These are phyloP conservation scores for Dolichopus griseipennis DNA, from an alignment of 2,888 invertebrate species.

Conservation along the genomic window DNA sequence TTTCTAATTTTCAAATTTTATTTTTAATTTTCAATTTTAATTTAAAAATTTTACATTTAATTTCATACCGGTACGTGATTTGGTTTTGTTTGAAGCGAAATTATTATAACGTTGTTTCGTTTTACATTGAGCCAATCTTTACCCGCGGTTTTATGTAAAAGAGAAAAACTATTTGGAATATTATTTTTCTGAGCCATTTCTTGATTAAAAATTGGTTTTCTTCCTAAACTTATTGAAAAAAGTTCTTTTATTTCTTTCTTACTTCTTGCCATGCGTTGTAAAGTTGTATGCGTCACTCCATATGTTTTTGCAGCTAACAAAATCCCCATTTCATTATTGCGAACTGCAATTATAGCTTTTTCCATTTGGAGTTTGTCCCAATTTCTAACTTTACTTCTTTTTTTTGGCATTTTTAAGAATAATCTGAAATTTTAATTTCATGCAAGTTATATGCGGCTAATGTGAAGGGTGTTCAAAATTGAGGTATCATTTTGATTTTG, in stretches of 20 bases:
- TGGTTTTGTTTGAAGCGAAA: no score
- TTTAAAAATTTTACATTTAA: no score
- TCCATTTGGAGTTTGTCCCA: slow-evolving; percentile 5
- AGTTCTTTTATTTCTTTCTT: slow-evolving; percentile 13
- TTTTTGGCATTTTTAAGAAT: not conserved
- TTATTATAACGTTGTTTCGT: not conserved
- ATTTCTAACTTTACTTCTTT: no score
- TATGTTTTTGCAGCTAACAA: slow-evolving; percentile 15
- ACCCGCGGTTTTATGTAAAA: not conserved
- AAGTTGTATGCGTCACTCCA: slow-evolving; percentile 15
- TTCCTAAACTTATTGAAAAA: slow-evolving; percentile 17
- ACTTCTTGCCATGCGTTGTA: slow-evolving; percentile 15
- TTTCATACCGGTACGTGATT: no score
- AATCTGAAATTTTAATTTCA: no score
- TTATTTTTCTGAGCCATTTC: slow-evolving; percentile 19
- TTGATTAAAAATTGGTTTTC: slow-evolving; percentile 18
- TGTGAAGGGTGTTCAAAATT: no score
- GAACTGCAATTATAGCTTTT: slow-evolving; percentile 14
- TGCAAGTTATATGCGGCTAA: no score
- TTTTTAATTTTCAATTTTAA: no score
- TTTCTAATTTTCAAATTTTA: no score
- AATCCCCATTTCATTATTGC: slow-evolving; percentile 12
- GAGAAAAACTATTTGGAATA: slow-evolving; percentile 7
- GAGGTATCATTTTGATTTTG: no score
- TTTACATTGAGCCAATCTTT: not conserved